Evolutionary conservation across 2,113 vertebrate species (phyloP).

Genomic region (Anser brachyrhynchus): DNA sequence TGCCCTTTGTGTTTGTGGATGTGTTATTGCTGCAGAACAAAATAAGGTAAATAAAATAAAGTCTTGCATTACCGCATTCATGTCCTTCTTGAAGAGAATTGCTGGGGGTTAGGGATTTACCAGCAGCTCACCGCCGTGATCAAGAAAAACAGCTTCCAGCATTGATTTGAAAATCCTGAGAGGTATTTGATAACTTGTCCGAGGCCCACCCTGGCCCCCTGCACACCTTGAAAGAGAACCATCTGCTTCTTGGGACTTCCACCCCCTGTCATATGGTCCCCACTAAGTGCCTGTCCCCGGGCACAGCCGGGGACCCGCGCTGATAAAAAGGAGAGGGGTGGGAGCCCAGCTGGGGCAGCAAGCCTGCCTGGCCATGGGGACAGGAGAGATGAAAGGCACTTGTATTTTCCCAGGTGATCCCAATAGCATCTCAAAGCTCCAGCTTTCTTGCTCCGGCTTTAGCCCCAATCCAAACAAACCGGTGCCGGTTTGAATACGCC

Average conservation of each 20-base stretch:
- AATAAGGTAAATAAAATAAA: background rate
- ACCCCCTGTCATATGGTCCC: constrained; percentile 16
- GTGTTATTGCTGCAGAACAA: background rate
- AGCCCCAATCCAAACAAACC: constrained; percentile 66
- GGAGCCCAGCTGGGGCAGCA: constrained; percentile 43
- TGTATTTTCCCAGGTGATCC: constrained; percentile 76
- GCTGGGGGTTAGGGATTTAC: background rate
- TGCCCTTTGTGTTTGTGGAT: fast-evolving
- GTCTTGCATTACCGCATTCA: background rate
- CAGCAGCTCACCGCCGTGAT: background rate
- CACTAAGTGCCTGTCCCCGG: constrained; percentile 19
- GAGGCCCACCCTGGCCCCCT: fast-evolving
- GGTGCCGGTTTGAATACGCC: constrained; percentile 20
- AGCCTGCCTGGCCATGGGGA: background rate
- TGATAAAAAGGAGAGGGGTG: constrained; percentile 29
- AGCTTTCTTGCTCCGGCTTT: constrained; percentile 47
- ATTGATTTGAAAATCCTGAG: background rate
- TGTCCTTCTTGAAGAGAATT: background rate
- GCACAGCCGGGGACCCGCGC: background rate
- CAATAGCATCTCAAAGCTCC: constrained; percentile 51
- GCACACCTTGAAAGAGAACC: background rate
- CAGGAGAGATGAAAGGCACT: constrained; percentile 40
- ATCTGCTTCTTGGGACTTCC: constrained; percentile 47
- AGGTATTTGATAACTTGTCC: background rate
- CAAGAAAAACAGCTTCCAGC: background rate